A percentile compares a stretch with the other conserved stretches of the same genome.
These are phyloP conservation scores for Ophiothrix spiculata DNA, from an alignment of 35 echinoderm and acorn worm species.

Conservation along the genomic window DNA sequence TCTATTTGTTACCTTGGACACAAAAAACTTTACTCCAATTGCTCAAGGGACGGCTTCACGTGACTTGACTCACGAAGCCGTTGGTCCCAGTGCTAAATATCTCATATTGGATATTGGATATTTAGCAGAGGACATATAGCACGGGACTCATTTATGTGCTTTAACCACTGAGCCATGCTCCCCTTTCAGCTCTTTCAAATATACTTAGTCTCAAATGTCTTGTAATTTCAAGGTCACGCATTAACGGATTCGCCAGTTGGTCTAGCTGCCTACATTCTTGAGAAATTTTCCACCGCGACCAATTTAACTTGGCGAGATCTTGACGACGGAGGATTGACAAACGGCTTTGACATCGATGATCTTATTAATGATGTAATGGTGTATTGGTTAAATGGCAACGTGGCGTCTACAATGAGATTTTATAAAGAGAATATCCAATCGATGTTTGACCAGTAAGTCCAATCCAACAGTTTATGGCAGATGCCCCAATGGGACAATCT, in stretches of 20 bases:
- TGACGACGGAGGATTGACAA: slow-evolving; percentile 34
- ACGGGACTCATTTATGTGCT: no score
- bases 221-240: slow-evolving; percentile 59
- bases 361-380: slow-evolving; percentile 60
- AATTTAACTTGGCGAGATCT: slow-evolving; percentile 26
- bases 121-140: no score
- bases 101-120: no score
- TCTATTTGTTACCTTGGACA: no score
- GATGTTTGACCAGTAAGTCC: neutral
- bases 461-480: neutral
- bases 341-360: slow-evolving; percentile 31
- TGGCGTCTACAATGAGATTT: slow-evolving; percentile 34
- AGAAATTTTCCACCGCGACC: slow-evolving; percentile 42
- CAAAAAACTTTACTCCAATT: no score
- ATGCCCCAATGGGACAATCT: no score
- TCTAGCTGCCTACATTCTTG: slow-evolving; percentile 71
- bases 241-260: slow-evolving; percentile 74
- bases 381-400: slow-evolving; percentile 40
- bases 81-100: no score
- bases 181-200: no score
- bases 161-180: no score
- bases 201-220: no score
- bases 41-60: no score
- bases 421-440: slow-evolving; percentile 45
- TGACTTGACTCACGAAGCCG: no score